Conservation (phyloP, 2,113 vertebrate genomes). For the Cottus gobio region DNA sequence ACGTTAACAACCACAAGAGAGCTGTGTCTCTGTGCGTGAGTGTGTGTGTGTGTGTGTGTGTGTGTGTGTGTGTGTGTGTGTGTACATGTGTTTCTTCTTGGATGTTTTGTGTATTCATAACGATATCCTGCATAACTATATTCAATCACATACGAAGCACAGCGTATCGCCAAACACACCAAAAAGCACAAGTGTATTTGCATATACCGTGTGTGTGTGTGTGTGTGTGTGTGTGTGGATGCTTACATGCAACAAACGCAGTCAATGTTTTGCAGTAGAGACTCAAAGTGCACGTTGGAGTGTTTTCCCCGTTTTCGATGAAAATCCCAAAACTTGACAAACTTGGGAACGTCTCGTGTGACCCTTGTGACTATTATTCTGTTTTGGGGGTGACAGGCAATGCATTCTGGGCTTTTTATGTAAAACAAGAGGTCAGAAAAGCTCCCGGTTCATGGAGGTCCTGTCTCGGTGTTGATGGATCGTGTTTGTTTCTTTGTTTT, state of each 20-base stretch:
- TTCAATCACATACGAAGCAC: neutral
- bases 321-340: too few species aligned
- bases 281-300: too few species aligned
- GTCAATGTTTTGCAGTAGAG: neutral
- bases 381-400: too few species aligned
- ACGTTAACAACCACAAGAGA: conserved; percentile 16
- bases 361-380: too few species aligned
- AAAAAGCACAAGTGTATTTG: conserved; percentile 7
- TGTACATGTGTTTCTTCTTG: neutral
- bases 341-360: too few species aligned
- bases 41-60: neutral
- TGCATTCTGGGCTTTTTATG: too few species aligned
- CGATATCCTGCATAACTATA: neutral
- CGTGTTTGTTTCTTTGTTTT: too few species aligned
- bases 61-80: neutral
- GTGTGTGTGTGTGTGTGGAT: neutral
- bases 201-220: neutral
- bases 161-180: neutral
- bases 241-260: neutral
- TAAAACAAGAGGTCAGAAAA: too few species aligned
- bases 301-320: too few species aligned
- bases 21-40: neutral
- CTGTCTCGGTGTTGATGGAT: too few species aligned
- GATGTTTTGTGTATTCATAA: neutral
- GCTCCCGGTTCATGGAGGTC: too few species aligned